Percentiles rank a stretch among this genome's conserved stretches.
These are phyloP conservation scores for Hippoglossus stenolepis DNA, from an alignment of 2,113 vertebrate species.

Conservation along the genomic window DNA sequence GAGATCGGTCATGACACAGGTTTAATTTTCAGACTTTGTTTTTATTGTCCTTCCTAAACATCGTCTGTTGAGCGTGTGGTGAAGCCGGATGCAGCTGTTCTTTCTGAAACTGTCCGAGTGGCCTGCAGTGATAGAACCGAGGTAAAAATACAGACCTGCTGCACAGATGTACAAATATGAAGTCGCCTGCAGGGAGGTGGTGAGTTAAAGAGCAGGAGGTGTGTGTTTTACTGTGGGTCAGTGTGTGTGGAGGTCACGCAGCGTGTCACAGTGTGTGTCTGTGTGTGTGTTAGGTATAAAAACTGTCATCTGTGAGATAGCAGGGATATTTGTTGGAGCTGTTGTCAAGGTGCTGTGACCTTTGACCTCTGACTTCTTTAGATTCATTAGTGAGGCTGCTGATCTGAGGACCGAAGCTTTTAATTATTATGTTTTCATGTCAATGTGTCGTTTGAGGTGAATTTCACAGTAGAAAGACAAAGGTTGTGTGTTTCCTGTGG, in stretches of 20 bases:
- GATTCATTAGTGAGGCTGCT: not conserved
- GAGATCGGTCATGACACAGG: not conserved
- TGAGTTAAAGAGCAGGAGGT: no score
- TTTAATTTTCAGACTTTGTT: not conserved
- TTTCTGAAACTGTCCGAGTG: no score
- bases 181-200: no score
- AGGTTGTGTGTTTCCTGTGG: no score
- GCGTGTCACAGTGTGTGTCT: not conserved
- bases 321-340: not conserved
- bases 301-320: no score
- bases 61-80: no score
- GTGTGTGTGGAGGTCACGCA: not conserved
- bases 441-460: not conserved
- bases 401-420: not conserved
- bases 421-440: not conserved
- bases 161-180: no score
- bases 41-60: no score
- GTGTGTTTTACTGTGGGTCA: not conserved
- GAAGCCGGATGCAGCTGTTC: no score
- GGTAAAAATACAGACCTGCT: no score
- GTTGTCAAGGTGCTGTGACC: not conserved
- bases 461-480: no score
- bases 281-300: not conserved
- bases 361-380: not conserved
- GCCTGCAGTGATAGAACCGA: no score